A percentile compares a stretch with the other conserved stretches of the same genome.
Conservation (phyloP, 2,797 vertebrate genomes). For the Epinephelus coioides region DNA sequence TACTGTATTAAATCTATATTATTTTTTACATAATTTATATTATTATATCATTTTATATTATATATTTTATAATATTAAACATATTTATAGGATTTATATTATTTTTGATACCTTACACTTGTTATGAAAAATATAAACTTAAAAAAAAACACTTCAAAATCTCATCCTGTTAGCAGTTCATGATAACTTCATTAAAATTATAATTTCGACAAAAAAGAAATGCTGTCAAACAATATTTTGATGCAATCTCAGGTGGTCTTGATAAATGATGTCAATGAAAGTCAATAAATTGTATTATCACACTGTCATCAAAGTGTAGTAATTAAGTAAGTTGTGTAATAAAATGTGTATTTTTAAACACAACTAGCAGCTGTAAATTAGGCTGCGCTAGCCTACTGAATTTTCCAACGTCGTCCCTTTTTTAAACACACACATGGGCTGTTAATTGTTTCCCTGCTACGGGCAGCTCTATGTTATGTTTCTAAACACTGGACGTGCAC, state of each 20-base stretch:
- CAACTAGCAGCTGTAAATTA: not conserved
- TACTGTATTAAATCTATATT: too few relatives aligned
- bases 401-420: not conserved
- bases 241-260: not conserved
- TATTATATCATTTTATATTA: too few relatives aligned
- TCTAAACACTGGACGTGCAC: constrained; percentile 29
- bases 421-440: not conserved
- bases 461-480: constrained; percentile 35
- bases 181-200: not conserved
- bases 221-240: not conserved
- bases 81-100: too few relatives aligned
- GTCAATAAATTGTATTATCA: not conserved
- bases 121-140: too few relatives aligned
- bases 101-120: too few relatives aligned
- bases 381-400: not conserved
- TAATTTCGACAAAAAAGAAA: not conserved
- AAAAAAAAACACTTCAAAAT: too few relatives aligned
- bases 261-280: not conserved
- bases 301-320: not conserved
- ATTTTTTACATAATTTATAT: too few relatives aligned
- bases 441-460: constrained; percentile 11
- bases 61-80: too few relatives aligned
- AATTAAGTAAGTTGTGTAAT: not conserved
- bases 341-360: not conserved
- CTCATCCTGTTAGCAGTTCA: not conserved